phyloP scores from a whole-genome alignment of 2,113 vertebrate genomes.

The Mionectes macconnelli region DNA sequence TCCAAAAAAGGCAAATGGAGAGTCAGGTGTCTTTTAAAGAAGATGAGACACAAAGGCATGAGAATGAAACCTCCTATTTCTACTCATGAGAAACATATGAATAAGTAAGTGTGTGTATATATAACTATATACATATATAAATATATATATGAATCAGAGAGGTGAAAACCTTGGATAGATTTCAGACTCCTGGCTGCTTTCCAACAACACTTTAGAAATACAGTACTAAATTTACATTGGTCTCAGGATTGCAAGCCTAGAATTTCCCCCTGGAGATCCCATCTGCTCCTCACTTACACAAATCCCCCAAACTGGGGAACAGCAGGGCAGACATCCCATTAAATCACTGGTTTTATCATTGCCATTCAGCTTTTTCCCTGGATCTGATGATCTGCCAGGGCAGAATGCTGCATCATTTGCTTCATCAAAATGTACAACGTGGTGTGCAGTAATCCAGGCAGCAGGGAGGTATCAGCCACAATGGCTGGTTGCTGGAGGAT shows the following conservation, averaged over 20 bases:
- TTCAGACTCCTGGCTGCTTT: constrained; percentile 14
- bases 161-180: constrained; percentile 57
- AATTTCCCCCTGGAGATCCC: constrained; percentile 58
- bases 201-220: constrained; percentile 44
- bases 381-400: constrained; percentile 35
- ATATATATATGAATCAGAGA: neutral
- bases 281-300: constrained; percentile 55
- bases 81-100: neutral
- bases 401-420: constrained; percentile 41
- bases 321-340: constrained; percentile 55
- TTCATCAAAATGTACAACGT: neutral
- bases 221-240: constrained; percentile 53
- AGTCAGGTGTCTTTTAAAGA: neutral
- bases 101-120: neutral
- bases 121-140: neutral
- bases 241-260: constrained; percentile 41
- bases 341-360: constrained; percentile 60
- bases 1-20: neutral
- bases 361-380: constrained; percentile 50
- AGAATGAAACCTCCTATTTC: neutral
- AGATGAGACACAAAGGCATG: neutral
- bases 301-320: constrained; percentile 62
- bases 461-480: neutral
- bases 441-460: neutral
- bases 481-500: neutral